Base-by-base conservation (phyloP, 1,140 invertebrate species). In the Lepidurus arcticus region DNA sequence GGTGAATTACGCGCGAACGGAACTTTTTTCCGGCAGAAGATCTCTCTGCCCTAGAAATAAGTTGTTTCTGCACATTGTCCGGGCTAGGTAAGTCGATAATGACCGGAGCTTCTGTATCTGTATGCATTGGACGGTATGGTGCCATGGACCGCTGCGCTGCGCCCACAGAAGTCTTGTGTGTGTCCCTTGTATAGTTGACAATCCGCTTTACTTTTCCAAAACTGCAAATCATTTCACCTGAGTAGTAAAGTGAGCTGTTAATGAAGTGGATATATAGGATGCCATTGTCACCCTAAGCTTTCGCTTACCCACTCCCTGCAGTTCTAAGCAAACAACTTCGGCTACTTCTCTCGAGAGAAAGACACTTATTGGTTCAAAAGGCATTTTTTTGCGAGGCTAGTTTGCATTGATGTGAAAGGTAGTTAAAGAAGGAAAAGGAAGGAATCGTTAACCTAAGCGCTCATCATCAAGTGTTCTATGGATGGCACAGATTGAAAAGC, bases 391-490 rank as follows among this genome's bases (percentile, higher is more conserved):
- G 2, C 34, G 34, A 34, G 34, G 34, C 34, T 34, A 34, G 34
- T 34, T 34, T 34, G 34, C 34, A 34, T 34, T 34, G 34, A 34
- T 34, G 34, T 4, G 3, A 34, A 34, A 34, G 34, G 34, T 34
- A 34, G 34, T 34, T 4, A 34, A 34, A 34, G 34, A 34, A 34
- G 34, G 21, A 65, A 65, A 65, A 65, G 13, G 53, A n/a, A 65
- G 9, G 53, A 65, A 65, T 65, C 53, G 53, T 65, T 65, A 65
- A 65, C 53, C 53, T 65, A 65, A 65, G 53, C 53, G n/a, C 53
- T 65, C 53, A 13, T 65, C 53, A 65, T 65, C 53, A 65, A 65
- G 53, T 65, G 53, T 65, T 65, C 16, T 65, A 21, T 65, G 53
- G 53, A 65, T 65, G 53, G 21, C 53, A 65, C 13, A 65, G 53